phyloP scores from a whole-genome alignment of 2,888 invertebrate genomes.

The Mythimna impura region DNA sequence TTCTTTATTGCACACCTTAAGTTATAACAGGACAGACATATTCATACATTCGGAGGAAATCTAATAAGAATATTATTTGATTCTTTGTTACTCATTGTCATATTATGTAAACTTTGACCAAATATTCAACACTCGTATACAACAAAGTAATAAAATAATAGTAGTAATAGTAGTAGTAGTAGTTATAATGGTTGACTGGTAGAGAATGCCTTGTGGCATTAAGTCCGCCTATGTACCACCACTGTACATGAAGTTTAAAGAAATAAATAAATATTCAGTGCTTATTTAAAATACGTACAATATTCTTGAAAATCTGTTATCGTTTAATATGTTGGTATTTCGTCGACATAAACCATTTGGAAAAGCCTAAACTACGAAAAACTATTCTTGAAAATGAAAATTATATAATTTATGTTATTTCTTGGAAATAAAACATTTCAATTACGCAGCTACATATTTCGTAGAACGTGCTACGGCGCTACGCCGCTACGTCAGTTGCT shows the following conservation, averaged over 20 bases:
- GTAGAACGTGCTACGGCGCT: constrained; percentile 26
- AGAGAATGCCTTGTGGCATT: no score
- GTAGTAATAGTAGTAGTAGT: no score
- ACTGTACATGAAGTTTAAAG: no score
- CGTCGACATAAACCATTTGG: background rate
- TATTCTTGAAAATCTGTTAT: background rate
- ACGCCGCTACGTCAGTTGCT: constrained; percentile 11
- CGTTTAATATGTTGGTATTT: constrained; percentile 1
- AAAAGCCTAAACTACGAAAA: background rate
- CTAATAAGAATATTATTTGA: background rate
- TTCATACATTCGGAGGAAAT: background rate
- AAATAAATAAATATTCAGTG: no score
- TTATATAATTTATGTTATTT: background rate
- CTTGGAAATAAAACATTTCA: constrained; percentile 5
- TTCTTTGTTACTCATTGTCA: background rate
- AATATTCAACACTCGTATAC: background rate
- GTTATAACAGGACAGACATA: background rate
- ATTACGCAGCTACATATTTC: background rate
- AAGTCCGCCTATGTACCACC: no score
- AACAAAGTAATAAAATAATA: no score
- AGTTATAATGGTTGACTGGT: no score
- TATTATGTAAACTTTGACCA: constrained; percentile 6
- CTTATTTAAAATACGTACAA: no score
- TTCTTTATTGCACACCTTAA: no score
- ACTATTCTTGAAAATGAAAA: background rate